Evolutionary conservation across 2,113 vertebrate species (phyloP).

Genomic region (Apeltes quadracus): DNA sequence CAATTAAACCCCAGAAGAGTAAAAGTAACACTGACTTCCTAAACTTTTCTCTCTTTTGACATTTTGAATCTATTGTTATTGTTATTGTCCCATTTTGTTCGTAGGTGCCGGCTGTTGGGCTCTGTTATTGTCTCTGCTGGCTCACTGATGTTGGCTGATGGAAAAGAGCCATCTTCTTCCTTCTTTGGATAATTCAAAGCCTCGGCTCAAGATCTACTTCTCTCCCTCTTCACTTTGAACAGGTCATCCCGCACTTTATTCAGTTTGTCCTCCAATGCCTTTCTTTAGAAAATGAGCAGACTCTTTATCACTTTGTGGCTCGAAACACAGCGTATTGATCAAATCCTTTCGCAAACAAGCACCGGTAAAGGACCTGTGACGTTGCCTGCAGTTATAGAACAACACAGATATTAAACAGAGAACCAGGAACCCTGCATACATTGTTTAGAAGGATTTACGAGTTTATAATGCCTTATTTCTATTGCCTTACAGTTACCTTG

Average conservation of each 20-base stretch:
- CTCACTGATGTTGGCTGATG: slow-evolving; percentile 15
- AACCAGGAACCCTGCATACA: too few relatives aligned
- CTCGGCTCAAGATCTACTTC: slow-evolving; percentile 10
- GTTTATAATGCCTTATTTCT: neutral
- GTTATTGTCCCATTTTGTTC: neutral
- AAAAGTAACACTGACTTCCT: neutral
- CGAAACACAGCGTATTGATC: neutral
- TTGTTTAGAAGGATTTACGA: neutral
- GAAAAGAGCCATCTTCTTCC: slow-evolving; percentile 8
- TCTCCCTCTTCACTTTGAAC: neutral
- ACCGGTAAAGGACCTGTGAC: neutral
- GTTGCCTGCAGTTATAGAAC: neutral
- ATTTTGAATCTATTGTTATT: slow-evolving; percentile 1
- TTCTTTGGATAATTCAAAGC: slow-evolving; percentile 14
- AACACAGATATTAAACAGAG: neutral
- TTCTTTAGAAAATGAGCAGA: neutral
- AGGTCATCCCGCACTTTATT: neutral
- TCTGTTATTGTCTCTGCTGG: slow-evolving; percentile 10
- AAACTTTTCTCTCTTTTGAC: neutral
- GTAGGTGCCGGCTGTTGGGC: neutral
- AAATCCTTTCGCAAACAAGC: neutral
- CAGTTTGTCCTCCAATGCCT: neutral
- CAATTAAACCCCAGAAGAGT: neutral
- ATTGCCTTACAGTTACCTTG: neutral
- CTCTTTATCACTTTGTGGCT: neutral